These are phyloP conservation scores for Nicator chloris DNA, from an alignment of 2,113 vertebrate species.

Conservation along the genomic window DNA sequence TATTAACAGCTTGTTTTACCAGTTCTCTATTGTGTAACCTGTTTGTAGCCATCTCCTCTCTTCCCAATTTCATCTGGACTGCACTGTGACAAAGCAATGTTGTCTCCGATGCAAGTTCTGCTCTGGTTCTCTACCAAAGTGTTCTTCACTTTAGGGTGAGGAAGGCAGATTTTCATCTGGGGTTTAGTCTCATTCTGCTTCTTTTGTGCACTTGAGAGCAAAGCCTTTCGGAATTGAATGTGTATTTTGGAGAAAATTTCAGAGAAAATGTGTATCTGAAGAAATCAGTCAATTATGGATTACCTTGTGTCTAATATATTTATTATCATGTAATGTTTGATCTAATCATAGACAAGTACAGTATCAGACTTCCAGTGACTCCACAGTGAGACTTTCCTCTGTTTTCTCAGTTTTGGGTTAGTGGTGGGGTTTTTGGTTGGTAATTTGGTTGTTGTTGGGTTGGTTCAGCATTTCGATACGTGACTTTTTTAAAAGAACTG, in stretches of 20 bases:
- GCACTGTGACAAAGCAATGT: neutral
- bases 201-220: neutral
- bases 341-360: neutral
- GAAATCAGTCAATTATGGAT: neutral
- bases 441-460: neutral
- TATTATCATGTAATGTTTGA: neutral
- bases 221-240: neutral
- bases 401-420: neutral
- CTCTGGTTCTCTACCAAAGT: neutral
- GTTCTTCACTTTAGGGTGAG: neutral
- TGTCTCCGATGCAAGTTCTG: neutral
- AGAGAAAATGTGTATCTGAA: neutral
- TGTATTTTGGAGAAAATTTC: neutral
- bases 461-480: neutral
- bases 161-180: neutral
- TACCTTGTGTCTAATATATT: neutral
- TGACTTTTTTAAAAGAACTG: neutral
- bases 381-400: neutral
- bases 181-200: neutral
- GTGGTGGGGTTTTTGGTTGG: rapidly evolving
- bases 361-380: neutral
- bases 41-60: neutral
- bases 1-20: neutral
- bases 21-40: neutral
- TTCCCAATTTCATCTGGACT: neutral